Base-by-base conservation (phyloP, 2,113 vertebrate species). In the Seriola quinqueradiata region DNA sequence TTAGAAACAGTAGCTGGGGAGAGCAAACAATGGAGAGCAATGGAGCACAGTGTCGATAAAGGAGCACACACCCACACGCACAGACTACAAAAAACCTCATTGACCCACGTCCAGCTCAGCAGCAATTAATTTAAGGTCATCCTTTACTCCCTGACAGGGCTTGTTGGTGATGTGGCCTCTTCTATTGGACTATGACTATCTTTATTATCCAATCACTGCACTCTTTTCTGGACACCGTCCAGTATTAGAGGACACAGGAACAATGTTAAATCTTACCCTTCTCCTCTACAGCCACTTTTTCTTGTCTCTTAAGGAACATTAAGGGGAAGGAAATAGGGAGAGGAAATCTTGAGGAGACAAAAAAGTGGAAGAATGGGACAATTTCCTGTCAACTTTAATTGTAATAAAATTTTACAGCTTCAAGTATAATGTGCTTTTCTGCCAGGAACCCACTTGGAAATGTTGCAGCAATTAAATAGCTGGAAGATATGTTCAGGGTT, bases 121-220 rank as follows among this genome's bases (percentile, higher is more conserved):
- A 80, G 85, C 84, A 86, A 90, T 90, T 93, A 74, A 90, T 90
- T 77, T 86, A 70, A 89, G 90, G 83, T 93, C 89, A 85, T 58
- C 44, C 64, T 81, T 71, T 75, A 42, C 77, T 81, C 75, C 84
- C 71, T 85, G 86, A 84, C 83, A 84, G 81, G 63, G 55, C 86
- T 82, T 87, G 77, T 91, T 89, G 78, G 73, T 48, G 42, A 77
- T 60, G 79, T 76, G 54, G 77, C 78, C 79, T 85, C 74, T 83
- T 72, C 70, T 85, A 61, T 84, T 86, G 64, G 73, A 84, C 76
- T 82, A 70, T 38, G 66, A 77, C 88, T 90, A 82, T 87, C 88
- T 84, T 90, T 86, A 89, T 87, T 87, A 84, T 90, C 90, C 85
- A 91, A 90, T 91, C 87, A 85, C 84, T 84, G 75, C 74, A 57